phyloP scores from a whole-genome alignment of 2,888 invertebrate species.

The Cepaea hortensis region DNA sequence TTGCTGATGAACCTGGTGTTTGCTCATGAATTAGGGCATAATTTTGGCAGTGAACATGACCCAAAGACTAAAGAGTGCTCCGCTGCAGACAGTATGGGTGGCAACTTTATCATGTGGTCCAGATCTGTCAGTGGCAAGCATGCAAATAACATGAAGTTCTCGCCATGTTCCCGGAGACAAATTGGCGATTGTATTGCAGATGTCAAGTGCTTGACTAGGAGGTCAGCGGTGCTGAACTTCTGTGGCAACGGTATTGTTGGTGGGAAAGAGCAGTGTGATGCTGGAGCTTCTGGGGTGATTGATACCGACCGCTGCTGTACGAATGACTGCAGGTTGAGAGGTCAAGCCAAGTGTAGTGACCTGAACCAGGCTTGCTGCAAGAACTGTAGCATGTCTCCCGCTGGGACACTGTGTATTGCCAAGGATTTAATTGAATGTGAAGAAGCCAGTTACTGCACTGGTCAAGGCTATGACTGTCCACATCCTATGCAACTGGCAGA shows the following conservation, averaged over 20 bases:
- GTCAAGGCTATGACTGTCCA: too few species aligned
- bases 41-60: slow-evolving; percentile 36
- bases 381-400: not conserved
- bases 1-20: slow-evolving; percentile 22
- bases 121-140: slow-evolving; percentile 20
- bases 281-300: slow-evolving; percentile 1
- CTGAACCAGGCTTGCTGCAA: not conserved
- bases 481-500: too few species aligned
- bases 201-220: not conserved
- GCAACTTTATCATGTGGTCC: slow-evolving; percentile 33
- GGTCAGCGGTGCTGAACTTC: not conserved
- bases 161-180: not conserved
- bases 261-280: slow-evolving; percentile 21
- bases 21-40: slow-evolving; percentile 36
- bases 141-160: not conserved
- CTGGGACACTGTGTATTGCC: not conserved
- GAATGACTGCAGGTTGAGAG: not conserved
- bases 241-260: slow-evolving; percentile 28
- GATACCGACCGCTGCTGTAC: slow-evolving; percentile 16
- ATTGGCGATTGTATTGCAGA: not conserved
- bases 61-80: not conserved
- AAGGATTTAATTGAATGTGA: not conserved
- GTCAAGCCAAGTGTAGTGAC: not conserved
- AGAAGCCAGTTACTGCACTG: not conserved
- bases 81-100: not conserved